phyloP scores from a whole-genome alignment of 2,888 invertebrate species.

The Seira ritae region DNA sequence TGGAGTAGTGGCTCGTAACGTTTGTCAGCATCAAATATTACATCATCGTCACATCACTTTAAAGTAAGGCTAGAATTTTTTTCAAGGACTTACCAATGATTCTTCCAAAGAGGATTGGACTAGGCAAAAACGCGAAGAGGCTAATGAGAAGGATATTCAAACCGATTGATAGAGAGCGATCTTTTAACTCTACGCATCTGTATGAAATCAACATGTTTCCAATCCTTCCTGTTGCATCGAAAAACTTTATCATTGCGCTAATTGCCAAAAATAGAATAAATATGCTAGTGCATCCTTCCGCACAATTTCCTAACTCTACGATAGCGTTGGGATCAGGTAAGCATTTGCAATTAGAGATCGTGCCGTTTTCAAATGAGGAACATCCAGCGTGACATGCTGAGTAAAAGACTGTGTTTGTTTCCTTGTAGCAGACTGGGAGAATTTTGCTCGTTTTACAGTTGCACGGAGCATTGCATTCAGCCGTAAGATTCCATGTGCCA shows the following conservation, averaged over 20 bases:
- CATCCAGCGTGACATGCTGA: conserved; percentile 87
- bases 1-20: too few species aligned
- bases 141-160: conserved; percentile 80
- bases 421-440: conserved; percentile 81
- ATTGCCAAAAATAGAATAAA: conserved; percentile 74
- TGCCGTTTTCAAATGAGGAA: conserved; percentile 75
- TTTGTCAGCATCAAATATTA: too few species aligned
- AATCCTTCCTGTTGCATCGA: conserved; percentile 81
- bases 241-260: conserved; percentile 78
- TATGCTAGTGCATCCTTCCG: conserved; percentile 78
- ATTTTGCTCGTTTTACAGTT: conserved; percentile 80
- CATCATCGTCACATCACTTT: background rate
- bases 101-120: conserved; percentile 83
- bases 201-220: conserved; percentile 82
- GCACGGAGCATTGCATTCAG: conserved; percentile 80
- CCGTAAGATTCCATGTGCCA: conserved; percentile 76
- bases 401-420: conserved; percentile 81
- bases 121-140: conserved; percentile 82
- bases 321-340: conserved; percentile 75
- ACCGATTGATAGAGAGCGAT: conserved; percentile 82
- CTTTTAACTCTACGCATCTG: conserved; percentile 80
- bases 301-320: conserved; percentile 77
- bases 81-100: conserved; percentile 78
- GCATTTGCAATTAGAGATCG: conserved; percentile 75
- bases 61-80: background rate